Evolutionary conservation across 1,140 invertebrate species (phyloP).

Genomic region (Drosophila biarmipes): DNA sequence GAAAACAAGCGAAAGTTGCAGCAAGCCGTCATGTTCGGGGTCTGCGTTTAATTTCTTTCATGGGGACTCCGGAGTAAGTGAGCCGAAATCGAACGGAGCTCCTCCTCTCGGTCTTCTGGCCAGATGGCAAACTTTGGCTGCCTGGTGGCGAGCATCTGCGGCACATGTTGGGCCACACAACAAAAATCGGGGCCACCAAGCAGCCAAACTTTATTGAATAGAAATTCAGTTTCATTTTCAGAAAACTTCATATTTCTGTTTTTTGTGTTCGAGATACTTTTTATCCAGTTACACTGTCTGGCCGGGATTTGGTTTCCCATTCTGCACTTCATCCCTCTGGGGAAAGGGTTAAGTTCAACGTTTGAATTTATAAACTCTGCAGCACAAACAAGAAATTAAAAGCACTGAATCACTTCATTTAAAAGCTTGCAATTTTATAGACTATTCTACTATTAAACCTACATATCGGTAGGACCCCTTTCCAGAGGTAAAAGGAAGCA

Average conservation of each 20-base stretch:
- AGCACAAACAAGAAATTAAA: background rate
- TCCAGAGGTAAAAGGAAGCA: too few relatives aligned
- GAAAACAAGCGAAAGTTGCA: slow-evolving; percentile 69
- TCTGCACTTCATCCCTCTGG: background rate
- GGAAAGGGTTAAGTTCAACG: too few relatives aligned
- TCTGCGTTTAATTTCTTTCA: slow-evolving; percentile 65
- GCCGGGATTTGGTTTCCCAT: slow-evolving; percentile 6
- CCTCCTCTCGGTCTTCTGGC: background rate
- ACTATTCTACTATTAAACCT: too few relatives aligned
- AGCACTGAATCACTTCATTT: too few relatives aligned
- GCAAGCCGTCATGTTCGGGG: slow-evolving; percentile 44
- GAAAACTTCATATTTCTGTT: slow-evolving; percentile 54
- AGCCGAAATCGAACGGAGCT: slow-evolving; percentile 52
- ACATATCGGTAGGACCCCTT: too few relatives aligned
- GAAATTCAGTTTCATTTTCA: slow-evolving; percentile 48
- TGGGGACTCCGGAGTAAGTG: slow-evolving; percentile 29
- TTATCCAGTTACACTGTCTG: background rate
- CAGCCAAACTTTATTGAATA: slow-evolving; percentile 60
- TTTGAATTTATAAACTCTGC: too few relatives aligned
- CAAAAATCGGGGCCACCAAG: slow-evolving; percentile 27
- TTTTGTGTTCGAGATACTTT: slow-evolving; percentile 7
- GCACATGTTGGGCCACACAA: slow-evolving; percentile 19
- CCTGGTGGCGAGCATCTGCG: slow-evolving; percentile 8
- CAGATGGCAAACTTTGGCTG: slow-evolving; percentile 13
- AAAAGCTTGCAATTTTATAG: too few relatives aligned